These are phyloP conservation scores for Petaurus breviceps DNA, from an alignment of 2,113 vertebrate genomes.

Conservation along the genomic window DNA sequence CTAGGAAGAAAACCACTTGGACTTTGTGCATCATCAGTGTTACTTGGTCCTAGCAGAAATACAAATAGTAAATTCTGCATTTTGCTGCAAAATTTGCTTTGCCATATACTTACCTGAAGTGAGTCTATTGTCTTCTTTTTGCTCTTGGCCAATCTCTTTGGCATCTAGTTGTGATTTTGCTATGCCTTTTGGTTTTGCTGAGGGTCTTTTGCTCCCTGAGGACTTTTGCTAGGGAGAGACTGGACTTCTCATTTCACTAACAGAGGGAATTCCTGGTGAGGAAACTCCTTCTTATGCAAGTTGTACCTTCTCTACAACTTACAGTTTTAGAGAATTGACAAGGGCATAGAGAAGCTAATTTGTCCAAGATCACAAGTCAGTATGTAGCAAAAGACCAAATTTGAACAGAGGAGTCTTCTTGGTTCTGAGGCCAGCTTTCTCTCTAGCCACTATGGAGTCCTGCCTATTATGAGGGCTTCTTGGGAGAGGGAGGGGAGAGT, in stretches of 20 bases:
- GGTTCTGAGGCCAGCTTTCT: neutral
- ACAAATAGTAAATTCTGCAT: neutral
- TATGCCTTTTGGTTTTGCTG: neutral
- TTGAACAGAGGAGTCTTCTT: neutral
- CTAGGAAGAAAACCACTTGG: neutral
- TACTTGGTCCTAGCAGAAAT: neutral
- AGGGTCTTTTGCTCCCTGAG: neutral
- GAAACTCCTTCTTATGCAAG: neutral
- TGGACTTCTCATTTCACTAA: neutral
- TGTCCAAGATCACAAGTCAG: neutral
- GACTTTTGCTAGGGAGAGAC: neutral
- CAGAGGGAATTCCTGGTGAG: neutral
- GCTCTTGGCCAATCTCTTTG: neutral
- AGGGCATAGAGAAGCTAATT: neutral
- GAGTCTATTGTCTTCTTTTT: neutral
- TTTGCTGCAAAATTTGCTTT: neutral
- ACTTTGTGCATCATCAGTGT: neutral
- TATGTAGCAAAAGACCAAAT: neutral
- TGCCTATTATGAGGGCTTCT: neutral
- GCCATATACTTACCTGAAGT: neutral
- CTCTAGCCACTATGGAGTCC: neutral
- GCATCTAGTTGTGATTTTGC: neutral
- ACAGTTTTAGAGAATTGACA: neutral
- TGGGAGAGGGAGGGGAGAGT: neutral
- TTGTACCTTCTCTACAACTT: neutral